phyloP scores from a whole-genome alignment of 2,797 vertebrate species.

The Sebastes oblongus region DNA sequence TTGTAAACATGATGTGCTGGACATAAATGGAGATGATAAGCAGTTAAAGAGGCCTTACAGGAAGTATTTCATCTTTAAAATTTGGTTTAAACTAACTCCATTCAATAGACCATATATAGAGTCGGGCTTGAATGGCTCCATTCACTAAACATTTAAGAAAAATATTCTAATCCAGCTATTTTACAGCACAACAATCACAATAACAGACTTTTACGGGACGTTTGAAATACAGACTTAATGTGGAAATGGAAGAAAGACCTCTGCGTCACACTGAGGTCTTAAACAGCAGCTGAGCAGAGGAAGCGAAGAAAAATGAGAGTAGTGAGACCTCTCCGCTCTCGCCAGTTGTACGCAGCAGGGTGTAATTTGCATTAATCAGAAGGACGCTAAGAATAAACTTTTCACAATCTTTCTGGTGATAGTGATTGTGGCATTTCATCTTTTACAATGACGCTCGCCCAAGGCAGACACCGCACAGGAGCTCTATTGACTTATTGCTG shows the following conservation, averaged over 20 bases:
- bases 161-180: neutral
- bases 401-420: slow-evolving; percentile 61
- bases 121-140: neutral
- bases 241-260: slow-evolving; percentile 3
- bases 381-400: slow-evolving; percentile 70
- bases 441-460: slow-evolving; percentile 43
- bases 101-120: neutral
- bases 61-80: neutral
- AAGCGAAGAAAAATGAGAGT: slow-evolving; percentile 6
- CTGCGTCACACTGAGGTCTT: slow-evolving; percentile 8
- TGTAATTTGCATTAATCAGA: slow-evolving; percentile 78
- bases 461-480: slow-evolving; percentile 39
- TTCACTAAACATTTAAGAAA: neutral
- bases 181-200: neutral
- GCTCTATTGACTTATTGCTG: slow-evolving; percentile 56
- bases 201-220: neutral
- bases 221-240: slow-evolving; percentile 9
- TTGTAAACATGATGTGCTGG: slow-evolving; percentile 19
- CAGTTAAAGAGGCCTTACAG: neutral
- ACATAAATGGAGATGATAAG: neutral
- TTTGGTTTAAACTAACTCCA: neutral
- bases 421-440: slow-evolving; percentile 63
- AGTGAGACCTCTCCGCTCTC: slow-evolving; percentile 12
- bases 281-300: slow-evolving; percentile 11
- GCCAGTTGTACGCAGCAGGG: slow-evolving; percentile 51